Evolutionary conservation across 2,797 vertebrate genomes (phyloP), one percentile per base, ranked within the genome.

Genomic region (Poeciliopsis infans): DNA sequence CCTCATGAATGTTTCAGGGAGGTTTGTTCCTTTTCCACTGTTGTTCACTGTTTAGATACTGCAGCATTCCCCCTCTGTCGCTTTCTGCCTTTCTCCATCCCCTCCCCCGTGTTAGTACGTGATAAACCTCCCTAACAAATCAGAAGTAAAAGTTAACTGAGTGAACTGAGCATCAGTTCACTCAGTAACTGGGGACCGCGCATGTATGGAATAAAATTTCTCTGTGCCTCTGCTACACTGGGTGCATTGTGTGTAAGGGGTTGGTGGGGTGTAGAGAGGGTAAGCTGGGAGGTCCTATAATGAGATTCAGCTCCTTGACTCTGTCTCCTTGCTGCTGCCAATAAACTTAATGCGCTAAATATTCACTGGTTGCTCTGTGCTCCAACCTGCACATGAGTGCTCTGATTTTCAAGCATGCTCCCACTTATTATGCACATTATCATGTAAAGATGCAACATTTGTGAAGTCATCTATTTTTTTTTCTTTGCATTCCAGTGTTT

Each of bases 271-370:
- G 55, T 23, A 90, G 92, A 93, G 69, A 33, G 91, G 92, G 95
- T 93, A 94, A 91, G 92, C 85, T 82, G 94, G 91, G 95, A 95
- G 93, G 94, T 91, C 88, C 92, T 94, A 93, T 97, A 95, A 96
- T 95, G 94, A 95, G 90, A 95, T 95, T 94, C 84, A 49, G 88
- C 87, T 92, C 88, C 82, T 93, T 93, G 88, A 93, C 90, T 94
- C 88, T 86, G 88, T 92, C 88, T 91, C 87, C 83, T 79, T 85
- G 87, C 87, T 90, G 90, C 93, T 93, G 92, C 94, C 95, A 93
- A 94, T 94, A 95, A 97, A 97, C 95, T 97, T 97, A 94, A 93
- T 91, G 88, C 74, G 81, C 85, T 93, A 93, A 93, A 94, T 91
- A 92, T 90, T 82, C 85, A 85, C 78, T 78, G 77, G 75, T 80